Conservation (phyloP, 2,797 vertebrate species). For the Galagoides demidoff region DNA sequence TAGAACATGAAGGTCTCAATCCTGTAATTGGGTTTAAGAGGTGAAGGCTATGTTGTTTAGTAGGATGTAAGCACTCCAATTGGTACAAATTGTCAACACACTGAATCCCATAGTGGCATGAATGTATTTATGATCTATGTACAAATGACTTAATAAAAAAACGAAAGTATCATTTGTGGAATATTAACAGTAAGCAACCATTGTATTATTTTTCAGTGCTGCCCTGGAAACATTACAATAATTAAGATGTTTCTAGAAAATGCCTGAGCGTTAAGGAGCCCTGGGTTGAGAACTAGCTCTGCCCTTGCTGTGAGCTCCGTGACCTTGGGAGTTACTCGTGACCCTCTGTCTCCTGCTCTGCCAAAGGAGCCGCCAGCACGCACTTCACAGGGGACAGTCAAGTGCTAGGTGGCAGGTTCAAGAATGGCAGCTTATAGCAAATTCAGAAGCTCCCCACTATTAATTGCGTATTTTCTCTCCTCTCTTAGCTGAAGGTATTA, state of each 20-base stretch:
- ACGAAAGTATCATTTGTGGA: neutral
- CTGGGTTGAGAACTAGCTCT: neutral
- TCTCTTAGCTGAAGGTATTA: neutral
- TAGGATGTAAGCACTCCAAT: no score
- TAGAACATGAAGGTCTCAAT: no score
- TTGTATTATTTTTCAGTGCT: neutral
- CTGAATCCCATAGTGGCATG: no score
- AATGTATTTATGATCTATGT: no score
- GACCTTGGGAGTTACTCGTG: neutral
- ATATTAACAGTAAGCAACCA: neutral
- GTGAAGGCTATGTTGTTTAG: no score
- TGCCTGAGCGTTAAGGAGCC: neutral
- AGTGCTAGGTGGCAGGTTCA: neutral
- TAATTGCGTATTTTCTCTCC: neutral
- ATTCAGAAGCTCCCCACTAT: neutral
- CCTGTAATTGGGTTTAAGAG: no score
- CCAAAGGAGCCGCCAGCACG: fast-evolving
- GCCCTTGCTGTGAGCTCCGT: neutral
- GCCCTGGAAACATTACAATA: neutral
- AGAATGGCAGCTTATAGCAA: neutral
- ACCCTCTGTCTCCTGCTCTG: neutral
- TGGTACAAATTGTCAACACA: no score
- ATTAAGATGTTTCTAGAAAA: neutral
- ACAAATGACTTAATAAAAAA: no score
- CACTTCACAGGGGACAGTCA: neutral